phyloP scores from a whole-genome alignment of 2,113 vertebrate species.

The Halcyon malimbica region DNA sequence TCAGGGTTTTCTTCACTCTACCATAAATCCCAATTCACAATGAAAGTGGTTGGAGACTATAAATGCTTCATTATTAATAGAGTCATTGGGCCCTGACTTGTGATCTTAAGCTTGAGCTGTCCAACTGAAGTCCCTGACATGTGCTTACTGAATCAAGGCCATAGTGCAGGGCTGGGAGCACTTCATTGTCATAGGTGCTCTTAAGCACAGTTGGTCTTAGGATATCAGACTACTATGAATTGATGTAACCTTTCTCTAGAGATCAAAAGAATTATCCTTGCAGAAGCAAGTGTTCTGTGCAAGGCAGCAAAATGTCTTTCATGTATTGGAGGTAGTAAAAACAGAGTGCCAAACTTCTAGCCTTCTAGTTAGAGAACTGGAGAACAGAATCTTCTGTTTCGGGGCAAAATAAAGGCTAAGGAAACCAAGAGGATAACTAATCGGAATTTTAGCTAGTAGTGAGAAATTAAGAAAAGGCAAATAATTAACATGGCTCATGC shows the following conservation, averaged over 20 bases:
- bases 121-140: neutral
- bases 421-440: neutral
- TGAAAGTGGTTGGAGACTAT: neutral
- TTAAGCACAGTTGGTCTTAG: neutral
- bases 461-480: neutral
- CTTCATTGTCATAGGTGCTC: neutral
- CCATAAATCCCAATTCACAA: neutral
- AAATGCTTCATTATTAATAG: conserved; percentile 9
- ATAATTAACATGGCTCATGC: neutral
- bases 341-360: neutral
- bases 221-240: neutral
- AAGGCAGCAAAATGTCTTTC: neutral
- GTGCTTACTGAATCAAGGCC: neutral
- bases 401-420: neutral
- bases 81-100: conserved; percentile 18
- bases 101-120: neutral
- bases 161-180: neutral
- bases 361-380: neutral
- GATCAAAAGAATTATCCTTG: neutral
- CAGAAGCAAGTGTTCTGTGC: neutral
- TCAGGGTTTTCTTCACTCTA: neutral
- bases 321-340: neutral
- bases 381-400: neutral
- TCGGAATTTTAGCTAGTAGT: neutral
- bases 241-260: neutral